Evolutionary conservation across 2,113 vertebrate species (phyloP).

Genomic region (Plectropomus leopardus): DNA sequence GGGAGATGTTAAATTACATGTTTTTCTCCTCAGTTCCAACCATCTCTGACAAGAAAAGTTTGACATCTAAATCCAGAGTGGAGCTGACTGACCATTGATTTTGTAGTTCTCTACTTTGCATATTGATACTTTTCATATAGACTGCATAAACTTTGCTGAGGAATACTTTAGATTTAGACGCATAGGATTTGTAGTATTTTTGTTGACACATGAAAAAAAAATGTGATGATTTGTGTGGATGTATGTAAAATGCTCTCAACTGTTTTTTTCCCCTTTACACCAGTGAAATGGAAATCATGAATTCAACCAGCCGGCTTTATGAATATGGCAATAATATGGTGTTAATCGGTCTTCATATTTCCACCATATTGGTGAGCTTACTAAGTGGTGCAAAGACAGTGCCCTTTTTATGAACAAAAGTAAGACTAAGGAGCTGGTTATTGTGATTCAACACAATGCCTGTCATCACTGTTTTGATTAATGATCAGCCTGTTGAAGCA

Average conservation of each 20-base stretch:
- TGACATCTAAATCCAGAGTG: background rate
- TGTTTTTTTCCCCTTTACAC: too few relatives aligned
- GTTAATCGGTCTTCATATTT: too few relatives aligned
- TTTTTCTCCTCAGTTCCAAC: constrained; percentile 1
- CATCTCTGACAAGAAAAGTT: constrained; percentile 1
- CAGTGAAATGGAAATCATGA: too few relatives aligned
- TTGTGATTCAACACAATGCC: background rate
- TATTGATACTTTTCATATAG: constrained; percentile 1
- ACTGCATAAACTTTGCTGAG: background rate
- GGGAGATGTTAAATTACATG: too few relatives aligned
- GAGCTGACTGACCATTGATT: background rate
- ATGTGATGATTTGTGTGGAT: too few relatives aligned
- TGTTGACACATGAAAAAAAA: too few relatives aligned
- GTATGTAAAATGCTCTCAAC: too few relatives aligned
- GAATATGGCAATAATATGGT: too few relatives aligned
- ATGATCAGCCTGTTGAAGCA: background rate
- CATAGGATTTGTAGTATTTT: background rate
- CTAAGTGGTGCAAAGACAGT: too few relatives aligned
- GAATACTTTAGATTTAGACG: background rate
- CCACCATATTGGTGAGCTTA: too few relatives aligned
- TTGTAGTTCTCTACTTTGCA: background rate
- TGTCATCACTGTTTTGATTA: background rate
- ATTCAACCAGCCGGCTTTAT: too few relatives aligned
- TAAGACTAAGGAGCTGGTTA: background rate
- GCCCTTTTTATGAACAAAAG: too few relatives aligned